Evolutionary conservation across 2,888 invertebrate genomes (phyloP).

Genomic region (Mythimna impura): DNA sequence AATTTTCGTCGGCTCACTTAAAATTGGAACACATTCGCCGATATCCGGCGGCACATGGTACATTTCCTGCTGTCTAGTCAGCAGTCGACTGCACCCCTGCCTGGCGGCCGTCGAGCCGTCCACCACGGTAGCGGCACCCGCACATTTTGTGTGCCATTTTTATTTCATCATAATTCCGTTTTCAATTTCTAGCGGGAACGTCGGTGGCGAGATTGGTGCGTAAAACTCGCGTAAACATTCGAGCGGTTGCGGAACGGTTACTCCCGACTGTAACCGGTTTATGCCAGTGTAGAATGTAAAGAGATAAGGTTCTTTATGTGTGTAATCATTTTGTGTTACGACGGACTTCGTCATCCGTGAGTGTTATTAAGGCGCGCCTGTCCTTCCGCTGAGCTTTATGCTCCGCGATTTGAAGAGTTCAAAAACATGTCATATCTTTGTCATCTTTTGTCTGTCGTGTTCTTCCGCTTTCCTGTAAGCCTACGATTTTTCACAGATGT

Average conservation of each 20-base stretch:
- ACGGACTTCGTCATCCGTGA: constrained; percentile 81
- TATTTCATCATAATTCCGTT: constrained; percentile 87
- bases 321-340: constrained; percentile 88
- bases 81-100: constrained; percentile 54
- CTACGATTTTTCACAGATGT: background rate
- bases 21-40: constrained; percentile 81
- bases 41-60: constrained; percentile 79
- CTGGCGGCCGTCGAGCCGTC: constrained; percentile 46
- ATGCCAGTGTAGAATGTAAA: constrained; percentile 85
- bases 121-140: constrained; percentile 61
- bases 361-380: constrained; percentile 82
- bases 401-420: constrained; percentile 50
- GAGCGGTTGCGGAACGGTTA: constrained; percentile 85
- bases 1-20: constrained; percentile 80
- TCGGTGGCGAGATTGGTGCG: constrained; percentile 84
- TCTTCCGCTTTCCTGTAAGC: background rate
- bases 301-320: constrained; percentile 89
- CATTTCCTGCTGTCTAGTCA: constrained; percentile 80
- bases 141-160: constrained; percentile 77
- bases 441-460: constrained; percentile 4
- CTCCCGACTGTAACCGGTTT: constrained; percentile 86
- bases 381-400: constrained; percentile 65
- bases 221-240: constrained; percentile 89
- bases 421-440: constrained; percentile 46
- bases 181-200: constrained; percentile 85